phyloP scores from a whole-genome alignment of 2,888 invertebrate species.

The Tineola bisselliella region DNA sequence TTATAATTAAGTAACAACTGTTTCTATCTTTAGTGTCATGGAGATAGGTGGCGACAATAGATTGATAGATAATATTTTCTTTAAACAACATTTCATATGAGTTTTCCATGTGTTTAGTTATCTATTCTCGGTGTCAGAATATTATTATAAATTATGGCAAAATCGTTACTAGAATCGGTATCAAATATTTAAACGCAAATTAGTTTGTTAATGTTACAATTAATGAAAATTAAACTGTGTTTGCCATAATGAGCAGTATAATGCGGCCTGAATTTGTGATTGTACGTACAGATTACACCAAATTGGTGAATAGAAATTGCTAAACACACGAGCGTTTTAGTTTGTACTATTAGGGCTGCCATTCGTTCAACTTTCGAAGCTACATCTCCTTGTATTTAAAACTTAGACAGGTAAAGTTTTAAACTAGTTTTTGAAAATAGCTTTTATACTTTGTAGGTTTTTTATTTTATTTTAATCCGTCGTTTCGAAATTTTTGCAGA shows the following conservation, averaged over 20 bases:
- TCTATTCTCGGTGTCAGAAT: too few species aligned
- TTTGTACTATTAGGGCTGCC: background rate
- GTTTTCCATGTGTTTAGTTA: too few species aligned
- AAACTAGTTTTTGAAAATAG: background rate
- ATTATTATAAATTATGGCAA: background rate
- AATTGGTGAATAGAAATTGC: conserved; percentile 8
- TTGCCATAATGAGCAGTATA: conserved; percentile 41
- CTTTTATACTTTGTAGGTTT: too few species aligned
- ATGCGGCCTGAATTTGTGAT: conserved; percentile 24
- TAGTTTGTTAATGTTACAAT: conserved; percentile 40
- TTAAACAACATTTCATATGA: too few species aligned
- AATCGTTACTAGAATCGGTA: background rate
- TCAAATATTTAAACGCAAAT: conserved; percentile 28
- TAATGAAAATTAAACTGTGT: conserved; percentile 54
- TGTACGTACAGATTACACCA: background rate
- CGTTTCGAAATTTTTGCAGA: too few species aligned
- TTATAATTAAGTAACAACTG: too few species aligned
- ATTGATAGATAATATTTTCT: too few species aligned
- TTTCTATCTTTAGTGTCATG: too few species aligned
- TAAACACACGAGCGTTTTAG: conserved; percentile 5
- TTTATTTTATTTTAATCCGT: too few species aligned
- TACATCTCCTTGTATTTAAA: background rate
- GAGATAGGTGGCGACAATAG: too few species aligned
- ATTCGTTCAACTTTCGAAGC: background rate
- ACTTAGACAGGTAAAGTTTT: background rate